These are phyloP conservation scores for Leucozona laternaria DNA, from an alignment of 2,888 invertebrate genomes.

Conservation along the genomic window DNA sequence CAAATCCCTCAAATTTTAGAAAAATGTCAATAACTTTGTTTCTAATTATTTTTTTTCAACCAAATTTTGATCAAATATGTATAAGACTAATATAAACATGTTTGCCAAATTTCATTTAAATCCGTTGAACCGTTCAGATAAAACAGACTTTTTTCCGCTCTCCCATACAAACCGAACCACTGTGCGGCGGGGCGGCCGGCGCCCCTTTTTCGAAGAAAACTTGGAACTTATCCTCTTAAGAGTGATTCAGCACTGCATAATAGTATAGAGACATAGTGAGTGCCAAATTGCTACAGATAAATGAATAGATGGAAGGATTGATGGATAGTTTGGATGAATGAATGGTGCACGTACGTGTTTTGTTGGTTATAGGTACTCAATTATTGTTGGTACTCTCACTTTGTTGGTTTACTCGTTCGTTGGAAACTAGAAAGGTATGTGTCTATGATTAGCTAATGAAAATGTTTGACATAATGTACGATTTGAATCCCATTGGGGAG, in stretches of 20 bases:
- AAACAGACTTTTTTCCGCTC: no score
- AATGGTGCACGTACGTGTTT: conserved; percentile 61
- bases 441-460: conserved; percentile 68
- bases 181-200: no score
- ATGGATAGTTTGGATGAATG: conserved; percentile 50
- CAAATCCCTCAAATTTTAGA: no score
- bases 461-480: conserved; percentile 70
- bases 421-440: conserved; percentile 7
- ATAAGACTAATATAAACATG: no score
- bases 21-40: no score
- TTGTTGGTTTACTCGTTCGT: conserved; percentile 8
- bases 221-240: background rate
- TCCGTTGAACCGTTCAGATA: no score
- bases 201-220: background rate
- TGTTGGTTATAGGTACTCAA: conserved; percentile 41
- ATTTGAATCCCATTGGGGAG: conserved; percentile 54
- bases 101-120: no score
- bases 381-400: conserved; percentile 62
- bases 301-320: conserved; percentile 50
- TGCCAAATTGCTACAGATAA: conserved; percentile 56
- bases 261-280: conserved; percentile 30
- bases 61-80: no score
- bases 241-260: background rate
- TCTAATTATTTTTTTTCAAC: no score
- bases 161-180: no score